These are phyloP conservation scores for Megalops atlanticus DNA, from an alignment of 2,113 vertebrate species.

Conservation along the genomic window DNA sequence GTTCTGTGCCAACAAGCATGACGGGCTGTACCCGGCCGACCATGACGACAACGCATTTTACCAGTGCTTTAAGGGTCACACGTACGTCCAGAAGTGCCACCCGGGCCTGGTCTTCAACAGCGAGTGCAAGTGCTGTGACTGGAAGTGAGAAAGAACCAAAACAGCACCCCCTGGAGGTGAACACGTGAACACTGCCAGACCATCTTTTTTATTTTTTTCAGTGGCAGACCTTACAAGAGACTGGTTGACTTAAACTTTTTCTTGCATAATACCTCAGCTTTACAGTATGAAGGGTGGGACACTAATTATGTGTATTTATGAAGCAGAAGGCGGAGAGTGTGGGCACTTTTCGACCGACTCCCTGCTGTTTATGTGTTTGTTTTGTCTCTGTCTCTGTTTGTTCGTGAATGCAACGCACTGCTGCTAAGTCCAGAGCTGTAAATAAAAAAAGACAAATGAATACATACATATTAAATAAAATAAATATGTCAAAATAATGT, in stretches of 20 bases:
- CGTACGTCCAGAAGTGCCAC: slow-evolving; percentile 39
- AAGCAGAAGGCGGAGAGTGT: not conserved
- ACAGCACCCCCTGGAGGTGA: no score
- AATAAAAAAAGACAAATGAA: not conserved
- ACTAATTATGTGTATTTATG: no score
- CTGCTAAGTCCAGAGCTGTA: not conserved
- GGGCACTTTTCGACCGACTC: not conserved
- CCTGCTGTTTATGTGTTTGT: not conserved
- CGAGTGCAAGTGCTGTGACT: slow-evolving; percentile 57
- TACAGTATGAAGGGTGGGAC: no score
- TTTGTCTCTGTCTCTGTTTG: not conserved
- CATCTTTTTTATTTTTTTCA: no score
- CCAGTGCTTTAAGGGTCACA: slow-evolving; percentile 42
- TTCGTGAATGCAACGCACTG: not conserved
- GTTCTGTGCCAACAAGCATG: slow-evolving; percentile 50
- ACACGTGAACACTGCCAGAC: not conserved
- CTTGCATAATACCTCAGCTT: not conserved
- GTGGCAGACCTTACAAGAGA: no score
- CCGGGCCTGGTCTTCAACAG: slow-evolving; percentile 47
- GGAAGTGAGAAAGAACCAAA: slow-evolving; percentile 20
- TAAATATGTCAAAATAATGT: no score
- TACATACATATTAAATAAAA: not conserved
- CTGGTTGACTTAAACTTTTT: not conserved
- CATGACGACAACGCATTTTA: slow-evolving; percentile 44
- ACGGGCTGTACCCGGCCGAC: slow-evolving; percentile 46